phyloP scores from a whole-genome alignment of 1,140 invertebrate genomes.

The Hermetia illucens region DNA sequence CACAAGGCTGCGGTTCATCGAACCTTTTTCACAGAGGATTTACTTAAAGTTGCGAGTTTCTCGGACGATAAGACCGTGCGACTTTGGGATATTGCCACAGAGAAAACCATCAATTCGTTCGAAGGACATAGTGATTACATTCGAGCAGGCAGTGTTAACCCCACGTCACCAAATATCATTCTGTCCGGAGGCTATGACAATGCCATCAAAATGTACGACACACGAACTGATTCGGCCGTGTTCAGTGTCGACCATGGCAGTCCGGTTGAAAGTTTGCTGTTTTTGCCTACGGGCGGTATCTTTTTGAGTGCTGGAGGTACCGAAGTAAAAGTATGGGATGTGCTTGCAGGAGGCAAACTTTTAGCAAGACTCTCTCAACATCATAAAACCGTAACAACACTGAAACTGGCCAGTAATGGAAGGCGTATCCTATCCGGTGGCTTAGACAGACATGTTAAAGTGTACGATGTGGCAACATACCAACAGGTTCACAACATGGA shows the following conservation, averaged over 20 bases:
- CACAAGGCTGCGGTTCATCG: constrained; percentile 56
- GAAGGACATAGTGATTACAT: constrained; percentile 71
- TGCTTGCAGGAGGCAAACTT: constrained; percentile 68
- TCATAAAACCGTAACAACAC: constrained; percentile 85
- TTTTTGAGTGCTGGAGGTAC: constrained; percentile 86
- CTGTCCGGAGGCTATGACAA: constrained; percentile 91
- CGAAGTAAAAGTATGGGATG: constrained; percentile 88
- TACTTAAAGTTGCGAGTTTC: constrained; percentile 70
- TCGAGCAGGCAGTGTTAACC: constrained; percentile 63
- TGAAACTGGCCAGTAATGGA: constrained; percentile 63
- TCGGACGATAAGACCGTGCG: constrained; percentile 85
- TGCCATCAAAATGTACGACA: constrained; percentile 79
- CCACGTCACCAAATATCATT: constrained; percentile 57
- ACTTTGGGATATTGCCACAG: constrained; percentile 81
- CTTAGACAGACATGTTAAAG: constrained; percentile 86
- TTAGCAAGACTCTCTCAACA: constrained; percentile 68
- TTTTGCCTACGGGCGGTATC: constrained; percentile 78
- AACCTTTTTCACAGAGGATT: constrained; percentile 66
- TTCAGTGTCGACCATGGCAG: constrained; percentile 72
- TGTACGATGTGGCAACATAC: constrained; percentile 79
- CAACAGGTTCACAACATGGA: constrained; percentile 77
- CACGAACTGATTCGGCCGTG: constrained; percentile 52
- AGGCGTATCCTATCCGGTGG: constrained; percentile 76
- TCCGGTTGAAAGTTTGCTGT: constrained; percentile 82
- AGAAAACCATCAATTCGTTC: constrained; percentile 52